phyloP scores from a whole-genome alignment of 2,113 vertebrate species.

The Myrmophylax atrothorax region DNA sequence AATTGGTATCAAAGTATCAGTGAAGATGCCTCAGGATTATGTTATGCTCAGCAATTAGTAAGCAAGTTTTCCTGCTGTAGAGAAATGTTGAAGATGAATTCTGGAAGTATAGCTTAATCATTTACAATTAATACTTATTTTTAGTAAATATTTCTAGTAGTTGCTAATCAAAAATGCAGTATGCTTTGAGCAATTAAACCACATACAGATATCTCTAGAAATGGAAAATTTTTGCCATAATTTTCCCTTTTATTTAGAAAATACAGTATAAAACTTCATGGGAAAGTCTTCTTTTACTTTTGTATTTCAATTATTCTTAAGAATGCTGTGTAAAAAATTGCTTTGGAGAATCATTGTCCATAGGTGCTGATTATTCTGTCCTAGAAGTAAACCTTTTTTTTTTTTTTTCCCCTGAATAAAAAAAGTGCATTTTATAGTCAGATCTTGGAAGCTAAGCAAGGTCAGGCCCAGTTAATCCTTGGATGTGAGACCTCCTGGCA shows the following conservation, averaged over 20 bases:
- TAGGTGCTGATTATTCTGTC: neutral
- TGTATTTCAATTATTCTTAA: neutral
- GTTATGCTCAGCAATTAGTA: neutral
- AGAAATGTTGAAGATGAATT: neutral
- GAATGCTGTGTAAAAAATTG: neutral
- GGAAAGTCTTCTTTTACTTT: neutral
- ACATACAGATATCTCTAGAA: neutral
- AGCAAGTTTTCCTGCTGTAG: neutral
- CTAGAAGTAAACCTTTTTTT: neutral
- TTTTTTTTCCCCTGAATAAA: neutral
- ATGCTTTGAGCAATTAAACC: neutral
- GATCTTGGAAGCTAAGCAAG: too few relatives aligned
- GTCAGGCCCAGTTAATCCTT: too few relatives aligned
- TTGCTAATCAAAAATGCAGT: neutral
- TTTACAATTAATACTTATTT: neutral
- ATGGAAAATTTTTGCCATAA: neutral
- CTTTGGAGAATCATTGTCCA: neutral
- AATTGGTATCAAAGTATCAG: neutral
- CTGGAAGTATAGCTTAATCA: neutral
- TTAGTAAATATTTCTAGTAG: neutral
- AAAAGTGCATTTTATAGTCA: neutral
- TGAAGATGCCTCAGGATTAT: neutral
- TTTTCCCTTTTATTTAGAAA: neutral
- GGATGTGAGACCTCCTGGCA: too few relatives aligned
- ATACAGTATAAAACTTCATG: neutral